phyloP scores from a whole-genome alignment of 2,113 vertebrate species.

The Daboia siamensis region DNA sequence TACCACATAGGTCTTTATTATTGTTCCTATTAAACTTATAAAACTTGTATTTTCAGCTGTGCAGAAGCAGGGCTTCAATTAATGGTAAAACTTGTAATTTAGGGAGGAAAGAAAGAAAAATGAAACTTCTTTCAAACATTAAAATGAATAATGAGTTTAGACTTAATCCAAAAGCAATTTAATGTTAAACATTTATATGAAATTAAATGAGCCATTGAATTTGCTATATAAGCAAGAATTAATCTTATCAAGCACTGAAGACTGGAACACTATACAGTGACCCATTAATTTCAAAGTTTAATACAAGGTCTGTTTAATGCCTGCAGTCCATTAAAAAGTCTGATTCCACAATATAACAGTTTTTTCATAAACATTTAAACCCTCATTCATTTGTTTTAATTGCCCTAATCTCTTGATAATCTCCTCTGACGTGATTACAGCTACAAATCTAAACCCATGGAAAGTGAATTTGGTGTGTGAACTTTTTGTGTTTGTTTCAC shows the following conservation, averaged over 20 bases:
- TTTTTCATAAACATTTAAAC: slow-evolving; percentile 74
- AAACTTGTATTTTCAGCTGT: slow-evolving; percentile 71
- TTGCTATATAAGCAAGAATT: slow-evolving; percentile 84
- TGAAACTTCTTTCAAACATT: slow-evolving; percentile 78
- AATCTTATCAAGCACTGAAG: slow-evolving; percentile 82
- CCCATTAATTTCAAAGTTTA: slow-evolving; percentile 82
- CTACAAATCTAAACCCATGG: slow-evolving; percentile 48
- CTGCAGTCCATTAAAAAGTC: slow-evolving; percentile 79
- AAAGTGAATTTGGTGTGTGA: slow-evolving; percentile 51
- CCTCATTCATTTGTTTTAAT: slow-evolving; percentile 66
- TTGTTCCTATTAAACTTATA: slow-evolving; percentile 66
- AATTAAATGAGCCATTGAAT: slow-evolving; percentile 91
- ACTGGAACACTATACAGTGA: slow-evolving; percentile 76
- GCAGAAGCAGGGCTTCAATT: slow-evolving; percentile 69
- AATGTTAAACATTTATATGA: slow-evolving; percentile 84
- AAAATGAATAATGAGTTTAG: slow-evolving; percentile 81
- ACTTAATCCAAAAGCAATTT: slow-evolving; percentile 88
- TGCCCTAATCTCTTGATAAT: slow-evolving; percentile 70
- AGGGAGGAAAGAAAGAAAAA: slow-evolving; percentile 81
- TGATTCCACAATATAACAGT: slow-evolving; percentile 70
- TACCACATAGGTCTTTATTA: slow-evolving; percentile 66
- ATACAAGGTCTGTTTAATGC: slow-evolving; percentile 78
- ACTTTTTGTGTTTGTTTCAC: slow-evolving; percentile 17
- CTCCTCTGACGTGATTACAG: slow-evolving; percentile 62
- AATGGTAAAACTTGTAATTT: slow-evolving; percentile 79